phyloP scores from a whole-genome alignment of 2,888 invertebrate species.

The Athetis lepigone region DNA sequence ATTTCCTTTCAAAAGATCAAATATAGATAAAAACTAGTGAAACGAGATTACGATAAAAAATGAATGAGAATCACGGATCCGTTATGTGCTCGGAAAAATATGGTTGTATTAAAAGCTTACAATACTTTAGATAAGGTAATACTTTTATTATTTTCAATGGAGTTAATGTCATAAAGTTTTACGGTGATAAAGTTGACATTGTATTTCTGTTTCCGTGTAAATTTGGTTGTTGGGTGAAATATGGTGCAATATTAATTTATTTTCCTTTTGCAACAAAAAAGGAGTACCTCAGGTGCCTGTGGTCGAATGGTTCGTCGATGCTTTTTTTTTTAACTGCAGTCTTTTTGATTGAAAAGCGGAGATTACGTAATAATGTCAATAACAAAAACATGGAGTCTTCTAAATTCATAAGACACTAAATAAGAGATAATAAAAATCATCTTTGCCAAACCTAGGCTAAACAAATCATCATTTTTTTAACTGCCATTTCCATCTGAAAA shows the following conservation, averaged over 20 bases:
- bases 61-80: conserved; percentile 53
- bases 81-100: conserved; percentile 51
- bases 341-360: too few relatives aligned
- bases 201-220: neutral
- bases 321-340: neutral
- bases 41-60: conserved; percentile 41
- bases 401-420: neutral
- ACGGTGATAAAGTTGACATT: neutral
- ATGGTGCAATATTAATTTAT: neutral
- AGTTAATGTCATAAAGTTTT: conserved; percentile 11
- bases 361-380: too few relatives aligned
- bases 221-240: neutral
- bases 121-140: conserved; percentile 49
- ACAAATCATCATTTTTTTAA: conserved; percentile 12
- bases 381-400: too few relatives aligned
- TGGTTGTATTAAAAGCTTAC: conserved; percentile 34
- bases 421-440: conserved; percentile 5
- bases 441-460: neutral
- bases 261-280: neutral
- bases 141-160: conserved; percentile 29
- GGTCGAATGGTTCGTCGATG: too few relatives aligned
- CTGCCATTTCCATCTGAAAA: neutral
- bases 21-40: conserved; percentile 28
- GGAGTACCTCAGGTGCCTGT: neutral
- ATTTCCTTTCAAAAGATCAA: conserved; percentile 40